A percentile compares a stretch with the other conserved stretches of the same genome.
These are phyloP conservation scores for Cyprinus carpio DNA, from an alignment of 2,113 vertebrate species.

Conservation along the genomic window DNA sequence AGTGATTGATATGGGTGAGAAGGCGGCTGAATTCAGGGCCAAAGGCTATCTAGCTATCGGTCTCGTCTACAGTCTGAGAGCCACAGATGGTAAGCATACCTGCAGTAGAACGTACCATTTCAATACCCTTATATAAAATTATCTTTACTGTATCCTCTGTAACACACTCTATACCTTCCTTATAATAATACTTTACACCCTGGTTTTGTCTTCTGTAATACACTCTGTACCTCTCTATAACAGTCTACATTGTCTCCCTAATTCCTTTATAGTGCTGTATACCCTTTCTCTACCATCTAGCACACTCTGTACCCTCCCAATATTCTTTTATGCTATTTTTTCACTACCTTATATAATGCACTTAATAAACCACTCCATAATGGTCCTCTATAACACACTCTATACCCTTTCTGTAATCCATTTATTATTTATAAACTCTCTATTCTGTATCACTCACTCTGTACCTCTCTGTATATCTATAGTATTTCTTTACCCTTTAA, in stretches of 20 bases:
- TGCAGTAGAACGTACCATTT: not conserved
- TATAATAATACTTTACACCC: not conserved
- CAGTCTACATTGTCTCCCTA: not conserved
- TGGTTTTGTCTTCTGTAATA: not conserved
- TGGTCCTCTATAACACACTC: not conserved
- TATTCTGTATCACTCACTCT: not conserved
- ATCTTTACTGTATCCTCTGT: not conserved
- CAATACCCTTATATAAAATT: too few relatives aligned
- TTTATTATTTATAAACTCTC: too few relatives aligned
- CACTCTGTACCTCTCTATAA: not conserved
- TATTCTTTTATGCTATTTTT: not conserved
- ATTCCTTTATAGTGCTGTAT: not conserved
- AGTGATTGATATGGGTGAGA: constrained; percentile 92
- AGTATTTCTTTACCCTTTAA: too few relatives aligned
- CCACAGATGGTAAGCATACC: constrained; percentile 88
- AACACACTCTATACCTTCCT: not conserved
- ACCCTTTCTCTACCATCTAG: not conserved
- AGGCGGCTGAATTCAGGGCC: constrained; percentile 93
- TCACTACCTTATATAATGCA: not conserved
- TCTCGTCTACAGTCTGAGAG: constrained; percentile 93
- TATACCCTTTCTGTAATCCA: not conserved
- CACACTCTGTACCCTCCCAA: not conserved
- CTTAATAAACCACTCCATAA: not conserved
- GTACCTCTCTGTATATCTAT: not conserved
- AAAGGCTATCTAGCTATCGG: constrained; percentile 95